Base-by-base conservation (phyloP, 2,888 invertebrate species). In the Troides oblongomaculatus region DNA sequence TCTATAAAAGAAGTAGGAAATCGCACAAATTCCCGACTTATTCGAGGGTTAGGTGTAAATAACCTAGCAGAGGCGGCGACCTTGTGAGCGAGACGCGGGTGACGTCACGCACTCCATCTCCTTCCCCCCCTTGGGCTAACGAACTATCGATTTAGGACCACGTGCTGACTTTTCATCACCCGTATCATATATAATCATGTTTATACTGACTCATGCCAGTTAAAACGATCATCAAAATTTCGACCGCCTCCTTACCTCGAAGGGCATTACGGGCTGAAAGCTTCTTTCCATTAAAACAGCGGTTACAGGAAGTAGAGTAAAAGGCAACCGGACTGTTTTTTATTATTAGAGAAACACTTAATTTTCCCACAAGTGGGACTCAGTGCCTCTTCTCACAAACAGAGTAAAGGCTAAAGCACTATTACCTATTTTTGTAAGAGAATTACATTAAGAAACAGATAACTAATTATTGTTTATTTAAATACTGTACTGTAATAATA, bases 101-200 rank as follows among this genome's bases (percentile, higher is more conserved):
- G 73, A 56, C 64, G 71, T 71, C 62, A 77, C 76, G 76, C 66
- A 57, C 63, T 62, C 72, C 70, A 59, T 71, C 73, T 73, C 76
- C 69, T 73, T 73, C 76, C 60, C 60, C 53, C 66, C 25, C 58
- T 69, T 71, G 66, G 70, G 76, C 73, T 74, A 77, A 78, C 75
- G 78, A 77, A 77, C 79, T 79, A 84, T 84, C 76, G 84, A 85
- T 84, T 83, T 76, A 72, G 75, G 75, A 79, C 78, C 84, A 83
- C 83, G 84, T 84, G 83, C 71, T 79, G 71, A 70, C 71, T 68
- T 65, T 62, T 64, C 70, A 71, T 71, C 70, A 68, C 69, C 58
- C 58, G 64, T 59, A 66, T 53, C 25, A 43, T 66, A 62, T 58
- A 62, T 64, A 66, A 59, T 62, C 18, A 43, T 65, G 61, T 68